Evolutionary conservation across 2,797 vertebrate species (phyloP), one percentile per base, ranked within the genome.

Genomic region (Emys orbicularis): DNA sequence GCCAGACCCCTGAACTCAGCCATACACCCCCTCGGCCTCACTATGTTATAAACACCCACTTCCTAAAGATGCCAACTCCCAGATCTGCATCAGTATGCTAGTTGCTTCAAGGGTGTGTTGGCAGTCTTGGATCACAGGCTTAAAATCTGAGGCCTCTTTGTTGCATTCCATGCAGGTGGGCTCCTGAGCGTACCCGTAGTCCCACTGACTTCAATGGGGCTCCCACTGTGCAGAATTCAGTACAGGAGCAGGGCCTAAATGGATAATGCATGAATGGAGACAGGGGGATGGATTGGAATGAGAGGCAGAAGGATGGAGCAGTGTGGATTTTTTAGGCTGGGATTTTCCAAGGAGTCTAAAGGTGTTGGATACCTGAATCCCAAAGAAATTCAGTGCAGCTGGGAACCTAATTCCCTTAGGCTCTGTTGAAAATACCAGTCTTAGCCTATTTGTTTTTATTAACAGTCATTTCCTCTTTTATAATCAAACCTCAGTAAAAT

Each of bases 71-170:
- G 52, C 6, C 50, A 88, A 11, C 4, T 80, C 25, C 47, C 57
- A 6, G 65, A 12, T 2, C 19, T 57, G 2, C 4, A 74, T 34
- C 53, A 80, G 85, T 57, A 74, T 25, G 9, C 79, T 81, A 31
- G 37, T 11, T 0, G 4, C 12, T 68, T 44, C 19, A 5, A 3
- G 16, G 2, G 8, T 2, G 1, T 7, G 5, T 41, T 10, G 23
- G 68, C 49, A 34, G 61, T 4, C 34, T 18, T 16, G 16, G 34
- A 34, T 65, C 41, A 81, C 4, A 37, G 1, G 27, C 37, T 49
- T 88, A 79, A 95, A 77, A 82, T 44, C 29, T 2, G 49, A 41
- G n/a, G 8, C 29, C 5, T 19, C 47, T 83, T 0, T 0, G 1
- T 2, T 87, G 18, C 6, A 27, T 5, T 56, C 41, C 57, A 6